phyloP scores from a whole-genome alignment of 2,113 vertebrate genomes.

The Bolborhynchus lineola region DNA sequence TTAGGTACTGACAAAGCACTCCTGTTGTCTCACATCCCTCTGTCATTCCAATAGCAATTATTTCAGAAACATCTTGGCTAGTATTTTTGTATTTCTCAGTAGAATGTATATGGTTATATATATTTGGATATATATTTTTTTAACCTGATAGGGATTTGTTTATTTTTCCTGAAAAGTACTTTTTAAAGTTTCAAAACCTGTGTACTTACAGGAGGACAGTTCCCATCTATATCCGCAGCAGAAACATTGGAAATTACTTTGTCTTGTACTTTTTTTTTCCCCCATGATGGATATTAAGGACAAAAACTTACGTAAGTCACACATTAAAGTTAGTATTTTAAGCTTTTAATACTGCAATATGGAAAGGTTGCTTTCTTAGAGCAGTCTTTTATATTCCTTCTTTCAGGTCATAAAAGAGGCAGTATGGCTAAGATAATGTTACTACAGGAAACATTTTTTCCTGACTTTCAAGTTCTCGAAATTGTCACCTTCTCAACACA shows the following conservation, averaged over 20 bases:
- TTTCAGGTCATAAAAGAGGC: slow-evolving; percentile 19
- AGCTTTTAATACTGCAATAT: neutral
- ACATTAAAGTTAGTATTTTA: neutral
- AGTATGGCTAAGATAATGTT: slow-evolving; percentile 10
- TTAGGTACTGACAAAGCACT: neutral
- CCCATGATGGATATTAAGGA: neutral
- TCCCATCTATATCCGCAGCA: neutral
- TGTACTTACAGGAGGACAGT: neutral
- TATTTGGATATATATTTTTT: neutral
- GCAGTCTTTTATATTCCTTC: neutral
- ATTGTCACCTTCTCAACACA: neutral
- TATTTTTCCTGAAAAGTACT: neutral
- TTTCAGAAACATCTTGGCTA: neutral
- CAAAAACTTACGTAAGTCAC: neutral
- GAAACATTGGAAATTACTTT: neutral
- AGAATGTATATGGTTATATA: neutral
- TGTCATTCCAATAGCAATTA: neutral
- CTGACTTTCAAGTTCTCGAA: neutral
- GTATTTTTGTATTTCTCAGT: neutral
- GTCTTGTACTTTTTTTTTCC: neutral
- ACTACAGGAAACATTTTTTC: slow-evolving; percentile 15
- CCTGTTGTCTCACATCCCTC: neutral
- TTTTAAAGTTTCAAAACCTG: neutral
- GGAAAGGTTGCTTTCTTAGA: neutral
- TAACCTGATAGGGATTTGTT: neutral